phyloP scores from a whole-genome alignment of 2,797 vertebrate species.

The Squalus acanthias region DNA sequence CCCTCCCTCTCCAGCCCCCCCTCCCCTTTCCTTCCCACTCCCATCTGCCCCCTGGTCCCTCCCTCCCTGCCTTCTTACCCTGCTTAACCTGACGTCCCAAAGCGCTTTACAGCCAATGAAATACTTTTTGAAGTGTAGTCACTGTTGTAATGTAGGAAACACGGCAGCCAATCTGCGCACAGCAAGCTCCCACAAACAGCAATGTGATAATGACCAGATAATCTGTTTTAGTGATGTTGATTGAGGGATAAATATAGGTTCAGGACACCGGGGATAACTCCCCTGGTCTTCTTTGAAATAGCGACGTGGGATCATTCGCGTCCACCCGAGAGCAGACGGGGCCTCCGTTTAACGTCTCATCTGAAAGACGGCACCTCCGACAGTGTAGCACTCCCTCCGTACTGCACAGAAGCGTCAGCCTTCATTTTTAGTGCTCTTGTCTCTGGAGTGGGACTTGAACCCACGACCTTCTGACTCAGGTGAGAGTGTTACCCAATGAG shows the following conservation, averaged over 20 bases:
- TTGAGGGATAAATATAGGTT: background rate
- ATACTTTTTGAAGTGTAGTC: too few relatives aligned
- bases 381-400: background rate
- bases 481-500: background rate
- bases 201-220: background rate
- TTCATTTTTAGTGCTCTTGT: too few relatives aligned
- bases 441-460: background rate
- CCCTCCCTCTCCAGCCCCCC: too few relatives aligned
- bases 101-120: too few relatives aligned
- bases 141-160: too few relatives aligned
- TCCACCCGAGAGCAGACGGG: too few relatives aligned
- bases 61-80: too few relatives aligned
- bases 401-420: too few relatives aligned
- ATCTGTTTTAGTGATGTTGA: background rate
- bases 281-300: background rate
- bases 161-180: too few relatives aligned
- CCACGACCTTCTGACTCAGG: background rate
- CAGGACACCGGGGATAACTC: background rate
- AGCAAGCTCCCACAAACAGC: background rate
- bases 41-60: too few relatives aligned
- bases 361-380: background rate
- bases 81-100: background rate
- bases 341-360: too few relatives aligned
- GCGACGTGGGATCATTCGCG: background rate
- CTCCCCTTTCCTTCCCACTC: too few relatives aligned